Percentiles rank a stretch among this genome's conserved stretches.
Evolutionary conservation across 2,113 vertebrate genomes (phyloP).

Genomic region (Grallaria varia): DNA sequence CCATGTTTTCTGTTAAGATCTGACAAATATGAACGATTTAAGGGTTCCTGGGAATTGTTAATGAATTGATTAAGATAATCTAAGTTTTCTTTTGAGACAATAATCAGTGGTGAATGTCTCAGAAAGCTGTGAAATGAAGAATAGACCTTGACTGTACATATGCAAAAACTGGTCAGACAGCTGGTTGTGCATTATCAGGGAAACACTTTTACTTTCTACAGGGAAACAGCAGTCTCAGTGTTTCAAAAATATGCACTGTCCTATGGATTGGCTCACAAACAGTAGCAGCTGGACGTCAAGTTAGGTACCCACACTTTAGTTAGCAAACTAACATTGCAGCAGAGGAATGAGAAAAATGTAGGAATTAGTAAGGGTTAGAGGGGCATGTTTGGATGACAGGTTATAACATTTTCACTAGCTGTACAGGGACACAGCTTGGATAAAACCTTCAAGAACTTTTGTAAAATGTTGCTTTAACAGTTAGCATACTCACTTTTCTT

Average conservation of each 20-base stretch:
- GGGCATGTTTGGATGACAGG: neutral
- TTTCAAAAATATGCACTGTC: slow-evolving; percentile 34
- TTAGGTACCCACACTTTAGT: slow-evolving; percentile 18
- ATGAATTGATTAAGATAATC: neutral
- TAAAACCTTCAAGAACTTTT: neutral
- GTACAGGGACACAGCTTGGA: neutral
- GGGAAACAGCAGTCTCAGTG: slow-evolving; percentile 48
- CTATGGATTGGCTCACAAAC: slow-evolving; percentile 28
- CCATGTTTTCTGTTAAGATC: slow-evolving; percentile 8
- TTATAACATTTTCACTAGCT: neutral
- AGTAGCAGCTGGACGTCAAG: slow-evolving; percentile 45
- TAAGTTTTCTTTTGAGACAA: neutral
- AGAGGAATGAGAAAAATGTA: slow-evolving; percentile 44
- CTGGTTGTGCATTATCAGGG: neutral
- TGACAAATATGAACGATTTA: neutral
- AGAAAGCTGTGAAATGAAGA: neutral
- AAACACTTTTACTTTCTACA: neutral
- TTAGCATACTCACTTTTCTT: neutral
- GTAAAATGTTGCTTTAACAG: neutral
- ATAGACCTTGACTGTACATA: neutral
- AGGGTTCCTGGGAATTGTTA: slow-evolving; percentile 2
- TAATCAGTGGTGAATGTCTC: neutral
- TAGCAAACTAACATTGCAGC: slow-evolving; percentile 6
- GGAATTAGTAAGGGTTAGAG: slow-evolving; percentile 34
- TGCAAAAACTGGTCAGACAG: slow-evolving; percentile 9